These are phyloP conservation scores for Gallinago undulata DNA, from an alignment of 2,113 vertebrate genomes.

Conservation along the genomic window DNA sequence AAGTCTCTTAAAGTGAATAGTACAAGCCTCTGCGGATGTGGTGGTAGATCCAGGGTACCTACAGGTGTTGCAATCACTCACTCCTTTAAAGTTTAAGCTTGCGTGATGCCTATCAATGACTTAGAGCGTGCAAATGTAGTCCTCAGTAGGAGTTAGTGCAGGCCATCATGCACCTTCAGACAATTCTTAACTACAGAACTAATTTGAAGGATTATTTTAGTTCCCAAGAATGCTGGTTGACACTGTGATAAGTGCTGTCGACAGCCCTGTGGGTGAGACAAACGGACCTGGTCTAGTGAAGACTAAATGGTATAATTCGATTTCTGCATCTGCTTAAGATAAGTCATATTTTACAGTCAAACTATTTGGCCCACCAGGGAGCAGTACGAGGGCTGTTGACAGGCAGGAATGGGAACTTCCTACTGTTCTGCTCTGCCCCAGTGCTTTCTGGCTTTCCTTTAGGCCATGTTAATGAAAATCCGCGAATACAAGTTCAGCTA, in stretches of 20 bases:
- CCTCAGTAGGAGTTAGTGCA: background rate
- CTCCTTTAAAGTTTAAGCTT: background rate
- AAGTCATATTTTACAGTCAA: no score
- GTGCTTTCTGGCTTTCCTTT: background rate
- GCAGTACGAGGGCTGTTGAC: fast-evolving
- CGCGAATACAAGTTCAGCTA: fast-evolving
- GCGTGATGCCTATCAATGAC: background rate
- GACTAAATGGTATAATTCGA: background rate
- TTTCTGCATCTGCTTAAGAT: background rate
- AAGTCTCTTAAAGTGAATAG: background rate
- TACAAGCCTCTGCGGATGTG: background rate
- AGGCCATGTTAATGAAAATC: fast-evolving
- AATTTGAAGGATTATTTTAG: background rate
- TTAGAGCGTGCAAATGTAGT: background rate
- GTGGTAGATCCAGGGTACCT: background rate
- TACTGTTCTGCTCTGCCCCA: background rate
- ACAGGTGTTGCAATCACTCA: background rate
- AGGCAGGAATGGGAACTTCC: background rate
- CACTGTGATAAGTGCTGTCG: fast-evolving
- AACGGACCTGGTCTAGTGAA: background rate
- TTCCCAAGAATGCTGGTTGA: background rate
- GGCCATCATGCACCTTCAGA: background rate
- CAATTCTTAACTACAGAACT: background rate
- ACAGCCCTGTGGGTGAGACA: background rate
- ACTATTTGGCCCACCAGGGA: background rate